Evolutionary conservation across 2,888 invertebrate species (phyloP).

Genomic region (Aphidoletes aphidimyza): DNA sequence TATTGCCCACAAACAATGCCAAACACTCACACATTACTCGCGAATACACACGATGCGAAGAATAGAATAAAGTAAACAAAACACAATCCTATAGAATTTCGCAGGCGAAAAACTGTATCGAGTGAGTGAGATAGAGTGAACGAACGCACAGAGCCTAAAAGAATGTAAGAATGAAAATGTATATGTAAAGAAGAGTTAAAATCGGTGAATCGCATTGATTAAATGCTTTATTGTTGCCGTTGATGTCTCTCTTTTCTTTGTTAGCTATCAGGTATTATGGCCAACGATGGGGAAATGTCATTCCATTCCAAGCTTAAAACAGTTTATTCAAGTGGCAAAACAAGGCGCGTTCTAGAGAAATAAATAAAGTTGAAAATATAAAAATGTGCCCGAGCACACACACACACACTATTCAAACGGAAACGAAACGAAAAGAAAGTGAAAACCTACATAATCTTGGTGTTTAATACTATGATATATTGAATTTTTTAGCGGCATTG

Average conservation of each 20-base stretch:
- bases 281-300: too few species aligned
- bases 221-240: not conserved
- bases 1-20: slow-evolving; percentile 53
- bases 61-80: not conserved
- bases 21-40: too few species aligned
- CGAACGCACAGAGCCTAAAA: too few species aligned
- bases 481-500: not conserved
- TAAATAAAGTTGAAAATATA: not conserved
- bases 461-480: slow-evolving; percentile 52
- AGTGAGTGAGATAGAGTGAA: not conserved
- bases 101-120: too few species aligned
- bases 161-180: too few species aligned
- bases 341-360: too few species aligned
- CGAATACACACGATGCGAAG: not conserved
- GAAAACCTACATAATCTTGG: slow-evolving; percentile 48
- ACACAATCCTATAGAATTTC: not conserved
- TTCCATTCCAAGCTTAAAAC: too few species aligned
- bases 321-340: too few species aligned
- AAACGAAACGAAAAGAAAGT: not conserved
- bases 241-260: not conserved
- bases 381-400: not conserved
- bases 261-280: too few species aligned
- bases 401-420: not conserved
- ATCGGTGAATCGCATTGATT: slow-evolving; percentile 2
- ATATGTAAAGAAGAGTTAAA: not conserved